phyloP scores from a whole-genome alignment of 1,140 invertebrate species.

The Platorchestia sp. region DNA sequence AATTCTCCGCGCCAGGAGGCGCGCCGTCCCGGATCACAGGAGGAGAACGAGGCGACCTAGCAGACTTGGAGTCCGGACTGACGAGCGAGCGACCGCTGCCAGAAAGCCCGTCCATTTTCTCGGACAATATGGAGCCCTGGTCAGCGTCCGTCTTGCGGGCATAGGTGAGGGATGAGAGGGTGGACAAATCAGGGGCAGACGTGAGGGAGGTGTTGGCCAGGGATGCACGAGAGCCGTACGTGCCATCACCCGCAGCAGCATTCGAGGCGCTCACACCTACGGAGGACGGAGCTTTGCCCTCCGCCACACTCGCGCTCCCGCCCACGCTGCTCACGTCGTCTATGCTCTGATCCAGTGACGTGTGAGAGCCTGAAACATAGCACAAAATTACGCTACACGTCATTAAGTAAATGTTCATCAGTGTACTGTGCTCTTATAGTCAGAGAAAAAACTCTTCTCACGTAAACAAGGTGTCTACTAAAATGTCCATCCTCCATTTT shows the following conservation, averaged over 20 bases:
- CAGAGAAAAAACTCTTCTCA: too few species aligned
- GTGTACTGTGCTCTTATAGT: too few species aligned
- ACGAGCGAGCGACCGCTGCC: slow-evolving; percentile 64
- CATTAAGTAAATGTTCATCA: too few species aligned
- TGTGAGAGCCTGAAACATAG: slow-evolving; percentile 75
- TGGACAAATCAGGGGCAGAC: slow-evolving; percentile 84
- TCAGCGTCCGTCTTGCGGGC: slow-evolving; percentile 70
- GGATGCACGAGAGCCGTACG: slow-evolving; percentile 78
- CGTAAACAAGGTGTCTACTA: too few species aligned
- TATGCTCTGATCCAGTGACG: slow-evolving; percentile 79
- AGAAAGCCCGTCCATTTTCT: slow-evolving; percentile 63
- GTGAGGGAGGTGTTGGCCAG: slow-evolving; percentile 86
- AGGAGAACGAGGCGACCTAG: slow-evolving; percentile 64
- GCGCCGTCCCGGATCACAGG: not conserved
- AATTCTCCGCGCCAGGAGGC: not conserved
- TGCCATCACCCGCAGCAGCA: slow-evolving; percentile 66
- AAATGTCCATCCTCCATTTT: too few species aligned
- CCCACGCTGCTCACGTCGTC: slow-evolving; percentile 78
- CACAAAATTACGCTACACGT: not conserved
- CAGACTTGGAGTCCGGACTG: slow-evolving; percentile 62
- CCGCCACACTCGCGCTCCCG: slow-evolving; percentile 62
- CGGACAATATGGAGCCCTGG: slow-evolving; percentile 29
- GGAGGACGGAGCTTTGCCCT: not conserved
- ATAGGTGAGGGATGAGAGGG: slow-evolving; percentile 81
- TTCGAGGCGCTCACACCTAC: not conserved